phyloP scores from a whole-genome alignment of 2,888 invertebrate species.

The Ennomos fuscantarius region DNA sequence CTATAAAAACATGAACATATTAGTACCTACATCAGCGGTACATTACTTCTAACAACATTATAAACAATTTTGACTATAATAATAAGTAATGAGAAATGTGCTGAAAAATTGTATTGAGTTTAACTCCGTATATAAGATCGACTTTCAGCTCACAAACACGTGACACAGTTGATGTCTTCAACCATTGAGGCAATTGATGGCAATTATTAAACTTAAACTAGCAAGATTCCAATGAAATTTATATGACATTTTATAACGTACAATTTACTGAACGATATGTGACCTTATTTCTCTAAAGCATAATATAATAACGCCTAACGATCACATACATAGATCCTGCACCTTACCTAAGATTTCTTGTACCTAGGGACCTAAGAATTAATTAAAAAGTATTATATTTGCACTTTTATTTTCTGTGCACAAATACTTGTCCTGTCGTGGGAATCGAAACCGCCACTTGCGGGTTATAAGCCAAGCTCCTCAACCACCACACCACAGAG shows the following conservation, averaged over 20 bases:
- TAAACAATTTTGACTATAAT: neutral
- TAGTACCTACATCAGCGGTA: constrained; percentile 10
- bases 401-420: too few relatives aligned
- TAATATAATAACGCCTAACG: constrained; percentile 1
- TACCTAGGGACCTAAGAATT: too few relatives aligned
- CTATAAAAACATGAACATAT: constrained; percentile 27
- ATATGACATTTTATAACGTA: constrained; percentile 16
- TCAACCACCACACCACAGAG: too few relatives aligned
- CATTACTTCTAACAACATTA: constrained; percentile 13
- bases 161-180: constrained; percentile 41
- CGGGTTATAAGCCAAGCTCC: too few relatives aligned
- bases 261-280: constrained; percentile 1
- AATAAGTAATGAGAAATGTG: too few relatives aligned
- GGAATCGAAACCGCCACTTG: too few relatives aligned
- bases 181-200: constrained; percentile 49
- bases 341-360: too few relatives aligned
- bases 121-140: constrained; percentile 32
- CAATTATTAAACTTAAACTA: constrained; percentile 49
- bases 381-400: too few relatives aligned
- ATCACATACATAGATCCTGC: too few relatives aligned
- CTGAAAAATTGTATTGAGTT: neutral
- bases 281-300: neutral
- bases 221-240: constrained; percentile 21
- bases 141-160: constrained; percentile 30
- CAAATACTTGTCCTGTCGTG: too few relatives aligned